These are phyloP conservation scores for Euura saliciscinereae DNA, from an alignment of 1,140 invertebrate species.

Conservation along the genomic window DNA sequence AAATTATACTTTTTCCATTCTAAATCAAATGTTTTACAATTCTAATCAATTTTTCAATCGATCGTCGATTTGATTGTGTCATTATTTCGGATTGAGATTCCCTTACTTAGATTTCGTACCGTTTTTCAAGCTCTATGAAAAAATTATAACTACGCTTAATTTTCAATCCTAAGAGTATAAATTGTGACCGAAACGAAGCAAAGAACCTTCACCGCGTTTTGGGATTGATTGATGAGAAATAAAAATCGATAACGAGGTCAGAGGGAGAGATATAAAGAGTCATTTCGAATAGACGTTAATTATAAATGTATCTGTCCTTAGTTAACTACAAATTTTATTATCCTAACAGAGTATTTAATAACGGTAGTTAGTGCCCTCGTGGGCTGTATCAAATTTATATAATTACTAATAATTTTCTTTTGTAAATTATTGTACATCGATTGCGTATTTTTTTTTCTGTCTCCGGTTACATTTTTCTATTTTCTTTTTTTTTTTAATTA, in stretches of 20 bases:
- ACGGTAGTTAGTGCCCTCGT: neutral
- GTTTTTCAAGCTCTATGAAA: neutral
- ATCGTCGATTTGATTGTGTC: too few species aligned
- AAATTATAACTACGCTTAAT: neutral
- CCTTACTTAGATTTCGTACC: too few species aligned
- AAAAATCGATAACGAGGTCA: too few species aligned
- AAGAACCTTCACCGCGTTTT: neutral
- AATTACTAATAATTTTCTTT: neutral
- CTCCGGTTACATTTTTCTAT: too few species aligned
- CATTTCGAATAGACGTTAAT: conserved; percentile 26
- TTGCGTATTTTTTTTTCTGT: neutral
- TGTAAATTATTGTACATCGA: neutral
- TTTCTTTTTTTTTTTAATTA: too few species aligned
- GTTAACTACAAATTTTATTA: neutral
- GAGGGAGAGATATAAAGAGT: too few species aligned
- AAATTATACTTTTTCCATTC: too few species aligned
- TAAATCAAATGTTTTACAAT: too few species aligned
- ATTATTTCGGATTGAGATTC: too few species aligned
- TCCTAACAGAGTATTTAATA: neutral
- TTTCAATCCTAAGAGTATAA: neutral
- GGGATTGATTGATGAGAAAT: neutral
- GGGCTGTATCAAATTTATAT: neutral
- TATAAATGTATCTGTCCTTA: conserved; percentile 16
- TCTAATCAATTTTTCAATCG: too few species aligned
- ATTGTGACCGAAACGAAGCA: neutral